Conservation (phyloP, 2,797 vertebrate genomes). For the Vireo griseus region DNA sequence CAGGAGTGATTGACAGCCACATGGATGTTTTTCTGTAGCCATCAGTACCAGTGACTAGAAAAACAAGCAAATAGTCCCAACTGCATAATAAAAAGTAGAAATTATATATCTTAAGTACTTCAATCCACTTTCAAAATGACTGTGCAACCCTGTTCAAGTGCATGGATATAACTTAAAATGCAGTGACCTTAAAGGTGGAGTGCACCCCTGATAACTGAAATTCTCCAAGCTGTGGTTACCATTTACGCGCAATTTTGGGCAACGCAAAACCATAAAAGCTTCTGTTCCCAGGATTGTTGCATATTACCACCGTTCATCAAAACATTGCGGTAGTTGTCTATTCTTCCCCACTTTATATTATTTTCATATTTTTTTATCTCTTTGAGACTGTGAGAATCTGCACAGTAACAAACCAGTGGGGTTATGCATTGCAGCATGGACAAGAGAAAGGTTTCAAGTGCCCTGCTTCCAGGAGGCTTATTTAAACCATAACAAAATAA, state of each 20-base stretch:
- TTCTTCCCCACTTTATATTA: not conserved
- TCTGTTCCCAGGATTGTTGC: not conserved
- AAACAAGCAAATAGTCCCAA: not conserved
- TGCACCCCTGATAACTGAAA: not conserved
- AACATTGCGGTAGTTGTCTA: not conserved
- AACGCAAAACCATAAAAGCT: not conserved
- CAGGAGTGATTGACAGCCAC: not conserved
- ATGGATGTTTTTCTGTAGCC: not conserved
- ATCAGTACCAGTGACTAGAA: not conserved
- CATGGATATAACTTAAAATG: not conserved
- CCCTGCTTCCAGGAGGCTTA: not conserved
- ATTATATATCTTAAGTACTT: not conserved
- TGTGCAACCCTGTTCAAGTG: not conserved
- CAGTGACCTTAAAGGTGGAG: not conserved
- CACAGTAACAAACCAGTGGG: not conserved
- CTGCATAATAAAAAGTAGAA: not conserved
- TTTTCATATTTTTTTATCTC: conserved; percentile 17
- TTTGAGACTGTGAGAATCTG: not conserved
- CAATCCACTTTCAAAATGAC: not conserved
- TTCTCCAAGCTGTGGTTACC: not conserved
- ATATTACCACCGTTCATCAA: conserved; percentile 26
- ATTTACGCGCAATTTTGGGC: not conserved
- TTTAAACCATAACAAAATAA: conserved; percentile 18
- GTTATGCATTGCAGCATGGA: not conserved
- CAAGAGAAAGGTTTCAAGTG: not conserved